Evolutionary conservation across 2,797 vertebrate species (phyloP).

Genomic region (Gobionotothen gibberifrons): DNA sequence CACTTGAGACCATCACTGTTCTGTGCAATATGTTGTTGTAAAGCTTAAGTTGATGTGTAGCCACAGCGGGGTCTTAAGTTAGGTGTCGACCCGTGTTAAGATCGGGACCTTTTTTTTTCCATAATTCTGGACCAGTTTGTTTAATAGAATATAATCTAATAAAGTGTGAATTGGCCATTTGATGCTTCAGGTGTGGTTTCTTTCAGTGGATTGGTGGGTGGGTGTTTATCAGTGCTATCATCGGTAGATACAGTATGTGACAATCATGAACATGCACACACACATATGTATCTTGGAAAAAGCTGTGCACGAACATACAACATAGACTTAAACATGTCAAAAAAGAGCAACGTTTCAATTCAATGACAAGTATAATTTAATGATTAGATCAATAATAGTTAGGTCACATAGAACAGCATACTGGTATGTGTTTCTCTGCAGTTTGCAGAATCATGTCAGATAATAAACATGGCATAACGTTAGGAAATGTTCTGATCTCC

Average conservation of each 20-base stretch:
- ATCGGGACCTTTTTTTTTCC: constrained; percentile 52
- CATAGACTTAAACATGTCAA: not conserved
- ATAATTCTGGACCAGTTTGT: constrained; percentile 66
- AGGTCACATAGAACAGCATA: not conserved
- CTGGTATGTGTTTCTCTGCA: not conserved
- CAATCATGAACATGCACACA: not conserved
- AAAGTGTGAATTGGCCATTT: constrained; percentile 56
- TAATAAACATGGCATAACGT: not conserved
- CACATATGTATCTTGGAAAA: not conserved
- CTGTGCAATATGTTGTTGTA: constrained; percentile 33
- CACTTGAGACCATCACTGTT: constrained; percentile 37
- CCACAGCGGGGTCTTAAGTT: constrained; percentile 31
- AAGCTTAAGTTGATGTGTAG: constrained; percentile 30
- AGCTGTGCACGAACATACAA: not conserved
- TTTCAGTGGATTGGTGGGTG: not conserved
- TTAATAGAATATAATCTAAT: constrained; percentile 61
- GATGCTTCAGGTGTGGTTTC: constrained; percentile 21
- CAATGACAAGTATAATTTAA: not conserved
- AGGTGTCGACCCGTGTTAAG: constrained; percentile 29
- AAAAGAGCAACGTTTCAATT: not conserved
- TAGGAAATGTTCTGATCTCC: not conserved
- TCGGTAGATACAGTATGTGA: not conserved
- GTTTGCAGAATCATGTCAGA: not conserved
- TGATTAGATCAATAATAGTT: not conserved
- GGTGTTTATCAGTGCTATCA: not conserved